Conservation (phyloP, 2,888 invertebrate species). For the Aricia artaxerxes region DNA sequence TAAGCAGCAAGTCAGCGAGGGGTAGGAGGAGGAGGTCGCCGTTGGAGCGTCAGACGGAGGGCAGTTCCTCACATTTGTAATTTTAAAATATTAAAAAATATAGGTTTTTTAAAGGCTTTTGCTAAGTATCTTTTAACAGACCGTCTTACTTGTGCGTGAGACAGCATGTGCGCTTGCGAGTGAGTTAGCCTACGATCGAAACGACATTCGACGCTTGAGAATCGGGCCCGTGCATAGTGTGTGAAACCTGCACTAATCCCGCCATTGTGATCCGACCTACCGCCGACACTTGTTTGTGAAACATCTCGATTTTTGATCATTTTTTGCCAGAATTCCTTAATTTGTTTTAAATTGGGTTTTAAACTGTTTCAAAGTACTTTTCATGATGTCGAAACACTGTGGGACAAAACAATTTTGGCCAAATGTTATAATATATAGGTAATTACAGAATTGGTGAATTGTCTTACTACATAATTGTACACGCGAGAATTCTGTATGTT, state of each 20-base stretch:
- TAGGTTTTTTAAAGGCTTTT: no score
- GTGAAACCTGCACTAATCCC: conserved; percentile 67
- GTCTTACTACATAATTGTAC: no score
- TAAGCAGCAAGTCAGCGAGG: not conserved
- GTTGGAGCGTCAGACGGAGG: not conserved
- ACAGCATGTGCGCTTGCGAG: not conserved
- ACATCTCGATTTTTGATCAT: not conserved
- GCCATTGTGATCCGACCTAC: conserved; percentile 58
- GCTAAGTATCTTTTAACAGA: no score
- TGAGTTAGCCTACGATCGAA: not conserved
- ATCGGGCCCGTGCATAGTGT: conserved; percentile 50
- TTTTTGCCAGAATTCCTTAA: not conserved
- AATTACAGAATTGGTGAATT: no score
- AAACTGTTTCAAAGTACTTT: conserved; percentile 36
- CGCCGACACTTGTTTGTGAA: conserved; percentile 39
- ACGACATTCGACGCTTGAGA: not conserved
- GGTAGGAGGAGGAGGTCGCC: not conserved
- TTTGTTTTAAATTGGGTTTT: not conserved
- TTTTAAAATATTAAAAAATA: no score
- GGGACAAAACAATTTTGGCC: no score
- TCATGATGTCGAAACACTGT: no score
- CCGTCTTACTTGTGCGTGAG: no score
- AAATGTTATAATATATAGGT: no score
- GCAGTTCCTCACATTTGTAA: not conserved
- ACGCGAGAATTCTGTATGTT: no score